Conservation (phyloP, 2,888 invertebrate species). For the Troides oblongomaculatus region DNA sequence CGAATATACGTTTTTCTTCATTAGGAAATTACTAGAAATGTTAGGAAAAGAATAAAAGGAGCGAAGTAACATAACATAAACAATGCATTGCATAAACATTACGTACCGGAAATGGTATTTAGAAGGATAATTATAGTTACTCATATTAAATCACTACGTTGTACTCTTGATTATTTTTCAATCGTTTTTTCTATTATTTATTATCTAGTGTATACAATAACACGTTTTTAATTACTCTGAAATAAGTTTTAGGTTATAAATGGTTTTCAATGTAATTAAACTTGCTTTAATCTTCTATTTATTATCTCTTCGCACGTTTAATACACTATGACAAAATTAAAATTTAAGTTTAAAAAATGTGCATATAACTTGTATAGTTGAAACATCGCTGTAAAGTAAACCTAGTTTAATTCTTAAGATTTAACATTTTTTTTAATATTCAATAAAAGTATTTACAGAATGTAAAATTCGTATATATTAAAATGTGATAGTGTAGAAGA, state of each 20-base stretch:
- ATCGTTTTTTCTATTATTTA: slow-evolving; percentile 8
- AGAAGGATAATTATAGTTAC: slow-evolving; percentile 30
- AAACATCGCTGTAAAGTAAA: no score
- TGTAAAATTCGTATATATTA: neutral
- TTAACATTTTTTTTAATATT: no score
- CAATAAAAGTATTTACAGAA: neutral
- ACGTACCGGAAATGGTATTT: slow-evolving; percentile 40
- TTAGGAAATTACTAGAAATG: neutral
- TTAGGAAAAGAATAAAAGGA: no score
- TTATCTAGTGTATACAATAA: neutral
- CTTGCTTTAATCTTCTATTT: neutral
- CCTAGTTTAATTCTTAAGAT: no score
- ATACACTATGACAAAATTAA: no score
- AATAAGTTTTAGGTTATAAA: neutral
- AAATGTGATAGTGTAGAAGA: neutral
- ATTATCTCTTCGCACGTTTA: neutral
- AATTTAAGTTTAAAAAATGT: no score
- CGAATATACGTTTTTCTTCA: neutral
- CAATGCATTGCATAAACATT: neutral
- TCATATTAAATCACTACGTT: slow-evolving; percentile 31
- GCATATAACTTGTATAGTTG: no score
- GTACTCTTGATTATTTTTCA: slow-evolving; percentile 34
- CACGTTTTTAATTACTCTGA: neutral
- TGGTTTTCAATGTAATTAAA: neutral
- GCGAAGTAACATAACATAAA: neutral